phyloP scores from a whole-genome alignment of 1,140 invertebrate species.

The Lordiphosa collinella region DNA sequence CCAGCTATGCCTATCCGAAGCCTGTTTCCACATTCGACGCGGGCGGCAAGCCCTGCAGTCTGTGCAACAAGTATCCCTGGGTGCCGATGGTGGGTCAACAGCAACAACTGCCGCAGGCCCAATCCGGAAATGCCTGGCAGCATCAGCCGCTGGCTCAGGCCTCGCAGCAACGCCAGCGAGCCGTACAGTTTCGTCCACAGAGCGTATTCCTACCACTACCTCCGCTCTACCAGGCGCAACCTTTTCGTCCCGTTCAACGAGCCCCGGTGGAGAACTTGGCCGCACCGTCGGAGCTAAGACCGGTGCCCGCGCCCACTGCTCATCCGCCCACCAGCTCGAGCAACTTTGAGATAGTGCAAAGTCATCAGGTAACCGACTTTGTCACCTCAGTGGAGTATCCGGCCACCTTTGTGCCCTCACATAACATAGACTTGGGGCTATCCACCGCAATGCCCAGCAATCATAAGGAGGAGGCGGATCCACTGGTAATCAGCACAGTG shows the following conservation, averaged over 20 bases:
- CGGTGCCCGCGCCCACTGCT: constrained; percentile 34
- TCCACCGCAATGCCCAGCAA: constrained; percentile 3
- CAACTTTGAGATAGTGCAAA: constrained; percentile 82
- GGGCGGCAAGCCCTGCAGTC: constrained; percentile 81
- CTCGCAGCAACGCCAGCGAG: constrained; percentile 60
- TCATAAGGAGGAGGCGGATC: constrained; percentile 2
- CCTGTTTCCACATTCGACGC: constrained; percentile 58
- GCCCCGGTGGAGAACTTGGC: constrained; percentile 50
- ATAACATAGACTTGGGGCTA: constrained; percentile 81
- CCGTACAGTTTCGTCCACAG: constrained; percentile 55
- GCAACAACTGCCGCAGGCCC: constrained; percentile 34
- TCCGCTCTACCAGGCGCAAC: constrained; percentile 82
- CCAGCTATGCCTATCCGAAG: constrained; percentile 59
- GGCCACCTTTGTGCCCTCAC: constrained; percentile 83
- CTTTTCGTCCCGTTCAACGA: constrained; percentile 76
- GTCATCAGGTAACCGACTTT: constrained; percentile 83
- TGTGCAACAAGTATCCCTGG: constrained; percentile 89
- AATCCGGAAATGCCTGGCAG: constrained; percentile 21
- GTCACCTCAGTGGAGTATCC: constrained; percentile 85
- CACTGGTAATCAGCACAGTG: constrained; percentile 46
- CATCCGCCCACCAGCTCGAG: constrained; percentile 15
- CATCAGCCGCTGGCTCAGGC: constrained; percentile 43
- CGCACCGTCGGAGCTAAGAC: constrained; percentile 62
- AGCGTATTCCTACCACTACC: constrained; percentile 78
- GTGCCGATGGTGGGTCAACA: constrained; percentile 83